phyloP scores from a whole-genome alignment of 2,888 invertebrate genomes.

The Leucophenga montana region DNA sequence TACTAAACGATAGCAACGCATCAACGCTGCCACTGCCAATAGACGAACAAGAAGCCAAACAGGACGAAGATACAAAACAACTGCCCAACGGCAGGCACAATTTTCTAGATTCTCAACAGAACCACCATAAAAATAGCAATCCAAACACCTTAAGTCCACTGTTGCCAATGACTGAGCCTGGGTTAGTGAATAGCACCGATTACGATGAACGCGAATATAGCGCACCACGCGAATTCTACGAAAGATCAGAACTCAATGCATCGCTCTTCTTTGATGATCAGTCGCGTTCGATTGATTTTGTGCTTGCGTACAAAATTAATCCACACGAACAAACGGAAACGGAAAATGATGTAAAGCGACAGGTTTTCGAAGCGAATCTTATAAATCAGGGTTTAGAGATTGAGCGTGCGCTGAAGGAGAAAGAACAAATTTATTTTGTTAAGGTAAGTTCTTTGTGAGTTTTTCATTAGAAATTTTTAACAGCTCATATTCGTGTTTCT shows the following conservation, averaged over 20 bases:
- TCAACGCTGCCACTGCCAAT: conserved; percentile 55
- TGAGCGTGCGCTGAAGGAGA: conserved; percentile 79
- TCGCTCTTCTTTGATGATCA: conserved; percentile 82
- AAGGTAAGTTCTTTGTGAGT: conserved; percentile 77
- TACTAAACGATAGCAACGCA: conserved; percentile 50
- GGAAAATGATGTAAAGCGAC: conserved; percentile 74
- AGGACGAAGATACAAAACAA: conserved; percentile 24
- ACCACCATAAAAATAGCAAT: conserved; percentile 33
- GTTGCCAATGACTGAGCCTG: conserved; percentile 63
- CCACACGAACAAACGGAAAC: conserved; percentile 73
- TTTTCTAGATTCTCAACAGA: conserved; percentile 32
- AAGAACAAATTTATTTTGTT: conserved; percentile 83
- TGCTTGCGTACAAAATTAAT: conserved; percentile 83
- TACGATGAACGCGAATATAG: conserved; percentile 61
- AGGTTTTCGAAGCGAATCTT: conserved; percentile 82
- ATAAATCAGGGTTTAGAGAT: conserved; percentile 82
- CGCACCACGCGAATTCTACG: conserved; percentile 57
- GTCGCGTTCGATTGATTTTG: conserved; percentile 83
- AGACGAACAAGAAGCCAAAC: conserved; percentile 24
- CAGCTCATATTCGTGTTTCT: no score
- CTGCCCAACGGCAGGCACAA: conserved; percentile 50
- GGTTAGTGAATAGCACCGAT: conserved; percentile 37
- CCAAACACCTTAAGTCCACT: conserved; percentile 41
- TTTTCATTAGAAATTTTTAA: no score
- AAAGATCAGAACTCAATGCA: conserved; percentile 58